Evolutionary conservation across 2,888 invertebrate species (phyloP).

Genomic region (Branchipolynoe longqiensis): DNA sequence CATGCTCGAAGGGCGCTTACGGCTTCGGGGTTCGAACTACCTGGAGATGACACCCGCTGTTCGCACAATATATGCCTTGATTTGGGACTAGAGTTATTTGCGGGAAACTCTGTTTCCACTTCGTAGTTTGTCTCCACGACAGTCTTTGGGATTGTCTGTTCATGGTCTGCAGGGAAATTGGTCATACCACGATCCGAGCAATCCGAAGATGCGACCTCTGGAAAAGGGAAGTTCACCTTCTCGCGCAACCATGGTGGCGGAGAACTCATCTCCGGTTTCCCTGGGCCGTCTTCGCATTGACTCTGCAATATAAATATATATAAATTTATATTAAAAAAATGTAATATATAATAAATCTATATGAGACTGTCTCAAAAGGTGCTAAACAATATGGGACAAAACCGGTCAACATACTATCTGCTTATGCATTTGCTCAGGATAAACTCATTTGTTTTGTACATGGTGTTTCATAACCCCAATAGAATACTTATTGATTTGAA

Average conservation of each 20-base stretch:
- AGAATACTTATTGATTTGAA: no score
- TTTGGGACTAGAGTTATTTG: constrained; percentile 76
- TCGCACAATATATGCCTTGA: constrained; percentile 70
- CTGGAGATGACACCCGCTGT: neutral
- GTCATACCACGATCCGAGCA: neutral
- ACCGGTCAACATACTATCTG: no score
- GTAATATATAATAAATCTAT: no score
- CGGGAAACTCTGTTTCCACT: constrained; percentile 77
- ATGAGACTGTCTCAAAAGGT: no score
- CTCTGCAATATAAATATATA: constrained; percentile 69
- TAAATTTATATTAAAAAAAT: no score
- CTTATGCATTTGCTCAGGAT: no score
- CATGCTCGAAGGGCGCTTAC: neutral
- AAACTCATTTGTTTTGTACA: no score
- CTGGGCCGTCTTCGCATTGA: constrained; percentile 71
- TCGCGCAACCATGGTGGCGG: constrained; percentile 78
- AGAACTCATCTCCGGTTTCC: constrained; percentile 75
- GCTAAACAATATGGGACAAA: no score
- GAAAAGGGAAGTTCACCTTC: constrained; percentile 62
- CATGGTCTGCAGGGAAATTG: neutral
- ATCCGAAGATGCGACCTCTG: neutral
- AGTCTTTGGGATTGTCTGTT: constrained; percentile 1
- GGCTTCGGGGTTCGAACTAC: neutral
- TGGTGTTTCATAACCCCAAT: no score
- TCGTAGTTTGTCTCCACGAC: constrained; percentile 6